Evolutionary conservation across 1,140 invertebrate genomes (phyloP).

Genomic region (Luehdorfia chinensis): DNA sequence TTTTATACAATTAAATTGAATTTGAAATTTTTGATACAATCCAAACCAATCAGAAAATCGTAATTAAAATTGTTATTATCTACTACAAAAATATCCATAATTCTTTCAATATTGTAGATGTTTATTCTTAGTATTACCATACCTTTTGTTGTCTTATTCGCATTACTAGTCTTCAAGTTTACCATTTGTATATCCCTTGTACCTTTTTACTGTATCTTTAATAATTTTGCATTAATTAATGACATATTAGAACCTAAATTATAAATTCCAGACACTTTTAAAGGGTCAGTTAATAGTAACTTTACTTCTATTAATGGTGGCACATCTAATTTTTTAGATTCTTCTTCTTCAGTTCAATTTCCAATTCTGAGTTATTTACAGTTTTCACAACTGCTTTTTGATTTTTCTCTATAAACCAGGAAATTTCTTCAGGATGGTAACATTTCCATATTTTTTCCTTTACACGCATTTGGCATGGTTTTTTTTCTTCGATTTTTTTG

Average conservation of each 20-base stretch:
- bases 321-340: slow-evolving; percentile 32
- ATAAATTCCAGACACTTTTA: slow-evolving; percentile 28
- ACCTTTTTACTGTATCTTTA: too few relatives aligned
- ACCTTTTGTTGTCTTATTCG: slow-evolving; percentile 14
- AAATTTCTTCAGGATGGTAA: slow-evolving; percentile 27
- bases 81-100: slow-evolving; percentile 22
- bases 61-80: slow-evolving; percentile 23
- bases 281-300: slow-evolving; percentile 28
- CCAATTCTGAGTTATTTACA: too few relatives aligned
- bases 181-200: too few relatives aligned
- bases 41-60: too few relatives aligned
- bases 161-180: slow-evolving; percentile 21
- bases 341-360: slow-evolving; percentile 25
- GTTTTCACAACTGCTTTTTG: slow-evolving; percentile 14
- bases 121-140: slow-evolving; percentile 24
- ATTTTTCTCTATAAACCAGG: slow-evolving; percentile 31
- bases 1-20: not conserved
- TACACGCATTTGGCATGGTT: slow-evolving; percentile 28
- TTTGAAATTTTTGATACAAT: slow-evolving; percentile 19
- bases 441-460: slow-evolving; percentile 29
- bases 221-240: too few relatives aligned
- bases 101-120: slow-evolving; percentile 22
- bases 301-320: slow-evolving; percentile 30
- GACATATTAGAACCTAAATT: slow-evolving; percentile 31
- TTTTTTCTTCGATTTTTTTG: slow-evolving; percentile 25